These are phyloP conservation scores for Philereme transversata DNA, from an alignment of 2,888 invertebrate species.

Conservation along the genomic window DNA sequence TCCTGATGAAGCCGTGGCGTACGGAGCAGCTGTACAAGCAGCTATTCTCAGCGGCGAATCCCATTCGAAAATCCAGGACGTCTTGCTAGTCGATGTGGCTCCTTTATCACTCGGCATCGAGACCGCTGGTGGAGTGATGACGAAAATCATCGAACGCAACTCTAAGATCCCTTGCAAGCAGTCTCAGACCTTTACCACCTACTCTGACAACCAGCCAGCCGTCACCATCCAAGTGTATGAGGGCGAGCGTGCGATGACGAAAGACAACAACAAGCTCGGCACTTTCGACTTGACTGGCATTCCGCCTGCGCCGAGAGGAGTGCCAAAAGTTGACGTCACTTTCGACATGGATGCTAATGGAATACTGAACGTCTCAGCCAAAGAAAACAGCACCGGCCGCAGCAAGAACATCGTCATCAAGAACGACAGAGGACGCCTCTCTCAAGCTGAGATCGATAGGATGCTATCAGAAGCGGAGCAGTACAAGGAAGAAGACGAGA, in stretches of 20 bases:
- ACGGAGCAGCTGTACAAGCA: slow-evolving; percentile 69
- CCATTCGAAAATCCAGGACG: slow-evolving; percentile 82
- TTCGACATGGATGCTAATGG: slow-evolving; percentile 27
- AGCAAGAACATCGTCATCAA: slow-evolving; percentile 28
- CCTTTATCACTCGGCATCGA: slow-evolving; percentile 59
- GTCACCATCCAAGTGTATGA: slow-evolving; percentile 28
- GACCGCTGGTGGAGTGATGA: slow-evolving; percentile 88
- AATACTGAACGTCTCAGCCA: slow-evolving; percentile 25
- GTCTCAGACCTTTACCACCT: slow-evolving; percentile 65
- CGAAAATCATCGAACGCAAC: slow-evolving; percentile 86
- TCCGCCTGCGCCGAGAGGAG: slow-evolving; percentile 21
- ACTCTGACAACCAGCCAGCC: slow-evolving; percentile 27
- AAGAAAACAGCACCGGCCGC: slow-evolving; percentile 28
- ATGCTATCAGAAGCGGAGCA: slow-evolving; percentile 25
- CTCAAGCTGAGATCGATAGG: slow-evolving; percentile 25
- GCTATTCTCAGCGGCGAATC: slow-evolving; percentile 85
- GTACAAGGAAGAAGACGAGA: slow-evolving; percentile 26
- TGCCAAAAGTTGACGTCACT: slow-evolving; percentile 27
- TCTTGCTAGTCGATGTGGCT: slow-evolving; percentile 44
- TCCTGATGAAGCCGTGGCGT: slow-evolving; percentile 87
- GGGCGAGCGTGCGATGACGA: slow-evolving; percentile 27
- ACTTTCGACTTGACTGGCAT: slow-evolving; percentile 26
- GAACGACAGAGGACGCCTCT: slow-evolving; percentile 25
- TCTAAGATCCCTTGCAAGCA: slow-evolving; percentile 85
- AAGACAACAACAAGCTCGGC: slow-evolving; percentile 25